Evolutionary conservation across 2,113 vertebrate species (phyloP), one percentile per base, ranked within the genome.

Genomic region (Fukomys damarensis): DNA sequence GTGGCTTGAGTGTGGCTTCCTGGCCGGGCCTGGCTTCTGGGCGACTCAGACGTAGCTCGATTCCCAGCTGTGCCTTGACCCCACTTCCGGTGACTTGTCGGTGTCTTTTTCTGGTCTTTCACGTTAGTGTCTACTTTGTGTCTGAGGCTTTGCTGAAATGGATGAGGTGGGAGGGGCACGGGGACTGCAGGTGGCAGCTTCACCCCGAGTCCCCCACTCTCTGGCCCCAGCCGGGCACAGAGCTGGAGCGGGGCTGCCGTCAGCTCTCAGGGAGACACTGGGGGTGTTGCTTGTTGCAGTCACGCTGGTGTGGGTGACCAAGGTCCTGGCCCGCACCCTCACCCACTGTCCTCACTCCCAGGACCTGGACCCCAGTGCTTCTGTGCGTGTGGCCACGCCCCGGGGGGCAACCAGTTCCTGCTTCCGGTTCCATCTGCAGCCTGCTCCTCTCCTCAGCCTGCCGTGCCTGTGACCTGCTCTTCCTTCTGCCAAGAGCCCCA

Each of bases 121-220:
- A 28, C 89, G 20, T 83, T 86, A n/a, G n/a, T 83, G 52, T 52
- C 22, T 77, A 3, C 68, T 70, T 46, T 43, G 83, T 88, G 86
- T 65, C 82, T 66, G 2, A 41, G 13, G 83, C 58, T 96, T 96
- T 63, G 63, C 72, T 81, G 41, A 81, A 85, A n/a, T 46, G 56
- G 70, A n/a, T 61, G 46, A 35, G 32, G n/a, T 24, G 49, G 81
- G 70, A 66, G 80, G 38, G 43, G 66, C 7, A 54, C 66, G 49
- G 52, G 52, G 7, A 13, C n/a, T n/a, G n/a, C n/a, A n/a, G n/a
- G 12, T 54, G 20, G 43, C 32, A 8, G 16, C 54, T 92, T 96
- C 24, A n/a, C 63, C 76, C 7, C 0, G 52, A 9, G 80, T 1
- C 3, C 72, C 30, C 16, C 28, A 7, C 54, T 20, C 10, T 22